Conservation (phyloP, 2,797 vertebrate genomes). For the Helicolenus hilgendorfi region DNA sequence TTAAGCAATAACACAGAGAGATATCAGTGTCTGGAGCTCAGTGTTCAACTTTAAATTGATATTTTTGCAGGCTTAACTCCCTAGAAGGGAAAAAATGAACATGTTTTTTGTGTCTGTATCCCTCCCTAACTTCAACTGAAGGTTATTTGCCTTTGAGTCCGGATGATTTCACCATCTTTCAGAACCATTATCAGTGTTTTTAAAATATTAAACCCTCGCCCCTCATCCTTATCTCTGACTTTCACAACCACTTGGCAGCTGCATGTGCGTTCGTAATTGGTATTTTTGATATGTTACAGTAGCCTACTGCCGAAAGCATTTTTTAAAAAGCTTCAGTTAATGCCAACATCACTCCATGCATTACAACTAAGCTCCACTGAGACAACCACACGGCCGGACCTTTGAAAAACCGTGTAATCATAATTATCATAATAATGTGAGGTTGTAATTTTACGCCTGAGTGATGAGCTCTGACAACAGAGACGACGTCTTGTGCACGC, state of each 20-base stretch:
- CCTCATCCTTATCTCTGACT: slow-evolving; percentile 21
- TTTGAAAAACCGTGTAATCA: background rate
- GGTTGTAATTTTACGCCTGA: slow-evolving; percentile 7
- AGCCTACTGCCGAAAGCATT: background rate
- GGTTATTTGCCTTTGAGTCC: background rate
- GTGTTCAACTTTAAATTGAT: background rate
- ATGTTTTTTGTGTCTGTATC: background rate
- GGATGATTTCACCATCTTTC: slow-evolving; percentile 4
- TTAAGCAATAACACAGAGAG: background rate
- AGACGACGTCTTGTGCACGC: background rate
- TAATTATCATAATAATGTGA: slow-evolving; percentile 1
- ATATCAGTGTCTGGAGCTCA: background rate
- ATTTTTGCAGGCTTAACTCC: background rate
- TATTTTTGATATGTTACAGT: background rate
- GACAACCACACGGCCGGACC: background rate
- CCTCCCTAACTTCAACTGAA: background rate
- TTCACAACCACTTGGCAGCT: slow-evolving; percentile 27
- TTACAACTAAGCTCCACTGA: background rate
- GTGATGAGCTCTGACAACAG: background rate
- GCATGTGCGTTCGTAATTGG: background rate
- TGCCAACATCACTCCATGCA: background rate
- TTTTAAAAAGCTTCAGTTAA: background rate
- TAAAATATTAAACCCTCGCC: background rate
- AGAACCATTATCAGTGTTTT: slow-evolving; percentile 2
- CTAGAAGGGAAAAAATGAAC: background rate